Percentiles rank a stretch among this genome's conserved stretches.
Evolutionary conservation across 2,113 vertebrate genomes (phyloP).

Genomic region (Corythornis cristatus): DNA sequence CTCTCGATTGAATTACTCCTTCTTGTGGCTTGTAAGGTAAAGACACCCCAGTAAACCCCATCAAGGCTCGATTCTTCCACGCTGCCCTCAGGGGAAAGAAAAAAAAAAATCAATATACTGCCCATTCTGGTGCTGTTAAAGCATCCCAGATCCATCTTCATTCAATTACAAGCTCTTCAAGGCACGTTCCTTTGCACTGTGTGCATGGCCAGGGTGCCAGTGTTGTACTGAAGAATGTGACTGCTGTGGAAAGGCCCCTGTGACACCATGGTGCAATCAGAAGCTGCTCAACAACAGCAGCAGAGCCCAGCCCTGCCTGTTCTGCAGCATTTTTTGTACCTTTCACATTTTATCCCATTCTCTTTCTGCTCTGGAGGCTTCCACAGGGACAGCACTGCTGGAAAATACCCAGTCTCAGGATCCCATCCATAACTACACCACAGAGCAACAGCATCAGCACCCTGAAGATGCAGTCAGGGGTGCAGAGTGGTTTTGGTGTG

Average conservation of each 20-base stretch:
- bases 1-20: neutral
- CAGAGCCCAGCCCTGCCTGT: neutral
- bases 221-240: neutral
- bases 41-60: neutral
- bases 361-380: neutral
- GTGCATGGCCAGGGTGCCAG: neutral
- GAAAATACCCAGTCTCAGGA: neutral
- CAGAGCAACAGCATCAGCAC: neutral
- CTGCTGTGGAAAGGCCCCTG: neutral
- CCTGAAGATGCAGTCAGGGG: neutral
- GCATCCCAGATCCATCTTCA: neutral
- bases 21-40: slow-evolving; percentile 22
- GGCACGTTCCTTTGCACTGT: neutral
- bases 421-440: neutral
- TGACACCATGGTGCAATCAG: neutral
- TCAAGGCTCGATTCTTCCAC: neutral
- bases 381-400: neutral
- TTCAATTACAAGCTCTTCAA: neutral
- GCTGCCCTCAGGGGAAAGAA: neutral
- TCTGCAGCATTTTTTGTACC: neutral
- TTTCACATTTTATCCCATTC: neutral
- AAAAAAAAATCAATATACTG: neutral
- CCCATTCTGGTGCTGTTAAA: neutral
- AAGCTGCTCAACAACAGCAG: neutral
- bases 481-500: neutral